These are phyloP conservation scores for Leucoraja ocellata DNA, from an alignment of 2,797 vertebrate genomes.

Conservation along the genomic window DNA sequence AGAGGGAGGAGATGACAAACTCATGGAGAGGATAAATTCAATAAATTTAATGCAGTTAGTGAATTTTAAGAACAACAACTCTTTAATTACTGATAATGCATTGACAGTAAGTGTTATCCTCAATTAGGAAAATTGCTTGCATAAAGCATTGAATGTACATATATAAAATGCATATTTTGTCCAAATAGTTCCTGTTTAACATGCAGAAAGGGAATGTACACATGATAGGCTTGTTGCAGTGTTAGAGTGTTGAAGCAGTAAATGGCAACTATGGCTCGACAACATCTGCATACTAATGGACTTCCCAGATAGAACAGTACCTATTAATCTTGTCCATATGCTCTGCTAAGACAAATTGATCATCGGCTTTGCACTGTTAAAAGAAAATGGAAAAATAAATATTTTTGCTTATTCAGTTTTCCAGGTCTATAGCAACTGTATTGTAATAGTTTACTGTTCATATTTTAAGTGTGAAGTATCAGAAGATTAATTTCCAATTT, in stretches of 20 bases:
- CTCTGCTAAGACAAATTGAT: slow-evolving; percentile 61
- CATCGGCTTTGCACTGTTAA: slow-evolving; percentile 61
- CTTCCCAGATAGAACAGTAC: slow-evolving; percentile 51
- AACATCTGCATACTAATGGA: not conserved
- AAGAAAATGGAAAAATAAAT: slow-evolving; percentile 43
- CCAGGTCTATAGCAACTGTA: not conserved
- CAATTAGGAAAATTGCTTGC: not conserved
- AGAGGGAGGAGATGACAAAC: not conserved
- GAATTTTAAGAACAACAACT: not conserved
- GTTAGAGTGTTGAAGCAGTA: no score
- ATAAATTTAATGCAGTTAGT: not conserved
- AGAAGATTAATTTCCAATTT: not conserved
- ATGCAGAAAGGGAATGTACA: not conserved
- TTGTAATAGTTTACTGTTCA: not conserved
- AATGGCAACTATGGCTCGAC: not conserved
- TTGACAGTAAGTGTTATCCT: not conserved
- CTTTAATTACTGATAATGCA: not conserved
- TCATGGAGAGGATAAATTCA: not conserved
- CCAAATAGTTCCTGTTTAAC: not conserved
- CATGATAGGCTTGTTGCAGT: not conserved
- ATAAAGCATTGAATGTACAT: not conserved
- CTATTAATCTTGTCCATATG: slow-evolving; percentile 73
- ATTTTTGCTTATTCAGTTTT: not conserved
- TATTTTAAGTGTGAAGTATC: slow-evolving; percentile 25
- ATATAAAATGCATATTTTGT: not conserved